phyloP scores from a whole-genome alignment of 2,113 vertebrate species.

The Pimephales promelas region DNA sequence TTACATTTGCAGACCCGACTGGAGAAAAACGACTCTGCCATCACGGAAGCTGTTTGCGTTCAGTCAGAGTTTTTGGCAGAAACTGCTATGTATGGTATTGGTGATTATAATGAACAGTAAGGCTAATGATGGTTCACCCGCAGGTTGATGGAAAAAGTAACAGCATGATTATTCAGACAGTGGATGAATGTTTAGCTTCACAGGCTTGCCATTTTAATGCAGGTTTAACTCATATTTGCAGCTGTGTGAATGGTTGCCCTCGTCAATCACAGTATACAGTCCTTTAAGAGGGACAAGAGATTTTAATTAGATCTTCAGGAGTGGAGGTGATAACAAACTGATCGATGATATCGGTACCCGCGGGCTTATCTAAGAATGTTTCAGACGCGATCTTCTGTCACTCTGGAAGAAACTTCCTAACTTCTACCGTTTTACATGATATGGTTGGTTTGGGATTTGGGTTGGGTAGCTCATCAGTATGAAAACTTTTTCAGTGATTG shows the following conservation, averaged over 20 bases:
- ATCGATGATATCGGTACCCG: neutral
- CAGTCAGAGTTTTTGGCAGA: constrained; percentile 8
- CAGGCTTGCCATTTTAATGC: neutral
- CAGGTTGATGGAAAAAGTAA: constrained; percentile 27
- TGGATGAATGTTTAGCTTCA: neutral
- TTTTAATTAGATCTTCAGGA: constrained; percentile 45
- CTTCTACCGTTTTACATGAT: neutral
- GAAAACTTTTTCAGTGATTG: neutral
- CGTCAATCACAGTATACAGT: neutral
- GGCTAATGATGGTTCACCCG: constrained; percentile 11
- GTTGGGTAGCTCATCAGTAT: neutral
- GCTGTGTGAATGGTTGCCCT: neutral
- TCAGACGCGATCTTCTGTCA: neutral
- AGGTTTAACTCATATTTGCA: neutral
- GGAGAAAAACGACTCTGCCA: constrained; percentile 10
- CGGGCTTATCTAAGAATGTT: constrained; percentile 26
- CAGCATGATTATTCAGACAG: constrained; percentile 4
- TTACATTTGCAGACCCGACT: constrained; percentile 1
- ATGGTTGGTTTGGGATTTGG: neutral
- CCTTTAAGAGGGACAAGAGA: neutral
- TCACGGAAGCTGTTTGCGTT: neutral
- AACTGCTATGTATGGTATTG: neutral
- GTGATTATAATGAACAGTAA: constrained; percentile 23
- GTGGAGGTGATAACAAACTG: constrained; percentile 22
- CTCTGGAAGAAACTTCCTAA: neutral